phyloP scores from a whole-genome alignment of 2,113 vertebrate genomes.

The Tauraco erythrolophus region DNA sequence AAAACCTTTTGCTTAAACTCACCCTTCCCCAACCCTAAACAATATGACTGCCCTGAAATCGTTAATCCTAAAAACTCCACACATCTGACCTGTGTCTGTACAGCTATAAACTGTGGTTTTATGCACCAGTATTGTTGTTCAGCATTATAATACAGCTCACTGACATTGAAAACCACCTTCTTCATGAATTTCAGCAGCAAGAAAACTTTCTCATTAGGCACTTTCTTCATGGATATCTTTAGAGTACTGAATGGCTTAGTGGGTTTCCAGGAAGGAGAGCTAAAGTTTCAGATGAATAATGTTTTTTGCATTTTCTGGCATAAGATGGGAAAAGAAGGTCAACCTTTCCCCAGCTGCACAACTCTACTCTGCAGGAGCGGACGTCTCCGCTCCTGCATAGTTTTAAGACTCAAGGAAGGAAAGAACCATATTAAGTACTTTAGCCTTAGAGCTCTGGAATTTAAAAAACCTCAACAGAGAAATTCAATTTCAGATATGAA shows the following conservation, averaged over 20 bases:
- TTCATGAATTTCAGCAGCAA: not conserved
- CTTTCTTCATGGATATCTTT: not conserved
- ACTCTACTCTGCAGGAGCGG: not conserved
- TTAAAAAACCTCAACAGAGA: not conserved
- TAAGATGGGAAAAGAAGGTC: conserved; percentile 10
- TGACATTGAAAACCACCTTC: conserved; percentile 53
- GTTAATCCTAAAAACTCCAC: not conserved
- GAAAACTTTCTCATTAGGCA: conserved; percentile 33
- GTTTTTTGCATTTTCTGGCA: conserved; percentile 6
- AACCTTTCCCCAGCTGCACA: not conserved
- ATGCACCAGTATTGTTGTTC: not conserved
- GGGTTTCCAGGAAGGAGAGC: conserved; percentile 26
- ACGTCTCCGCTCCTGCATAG: not conserved
- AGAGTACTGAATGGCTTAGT: not conserved
- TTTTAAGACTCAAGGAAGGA: not conserved
- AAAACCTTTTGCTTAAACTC: not conserved
- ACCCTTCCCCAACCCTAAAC: not conserved
- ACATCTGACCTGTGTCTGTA: not conserved
- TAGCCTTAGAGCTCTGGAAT: not conserved
- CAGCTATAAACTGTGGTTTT: not conserved
- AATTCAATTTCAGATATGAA: not conserved
- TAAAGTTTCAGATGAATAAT: conserved; percentile 16
- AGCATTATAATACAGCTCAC: not conserved
- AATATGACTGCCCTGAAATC: not conserved
- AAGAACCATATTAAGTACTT: not conserved